Evolutionary conservation across 2,888 invertebrate genomes (phyloP).

Genomic region (Eupithecia subumbrata): DNA sequence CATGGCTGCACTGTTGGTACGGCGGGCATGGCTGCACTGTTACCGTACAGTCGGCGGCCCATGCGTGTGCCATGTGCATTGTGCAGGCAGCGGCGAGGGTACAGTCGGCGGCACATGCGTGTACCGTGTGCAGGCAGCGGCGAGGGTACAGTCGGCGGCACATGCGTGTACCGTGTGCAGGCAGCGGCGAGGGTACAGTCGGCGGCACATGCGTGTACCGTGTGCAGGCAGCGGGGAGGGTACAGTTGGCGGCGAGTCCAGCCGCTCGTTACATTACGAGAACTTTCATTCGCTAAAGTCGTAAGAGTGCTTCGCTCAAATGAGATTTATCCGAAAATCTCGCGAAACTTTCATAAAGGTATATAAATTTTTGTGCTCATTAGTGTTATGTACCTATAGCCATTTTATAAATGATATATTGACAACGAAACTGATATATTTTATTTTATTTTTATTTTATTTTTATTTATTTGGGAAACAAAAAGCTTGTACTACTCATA

Average conservation of each 20-base stretch:
- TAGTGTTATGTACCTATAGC: background rate
- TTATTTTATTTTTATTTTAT: too few species aligned
- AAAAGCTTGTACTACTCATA: too few species aligned
- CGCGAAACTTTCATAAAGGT: background rate
- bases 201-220: too few species aligned
- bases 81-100: too few species aligned
- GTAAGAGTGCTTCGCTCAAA: constrained; percentile 2
- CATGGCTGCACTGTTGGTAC: background rate
- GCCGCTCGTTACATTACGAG: constrained; percentile 17
- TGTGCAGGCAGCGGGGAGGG: background rate
- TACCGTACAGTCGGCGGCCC: constrained; percentile 5
- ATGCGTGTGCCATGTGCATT: too few species aligned
- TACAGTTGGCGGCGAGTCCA: background rate
- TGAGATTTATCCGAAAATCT: background rate
- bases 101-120: too few species aligned
- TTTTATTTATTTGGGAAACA: too few species aligned
- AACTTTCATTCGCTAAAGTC: constrained; percentile 1
- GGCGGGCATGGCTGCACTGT: constrained; percentile 1
- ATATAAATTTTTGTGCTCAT: background rate
- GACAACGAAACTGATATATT: too few species aligned
- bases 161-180: background rate
- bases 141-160: too few species aligned
- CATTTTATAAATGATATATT: background rate
- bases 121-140: background rate
- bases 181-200: background rate